Evolutionary conservation across 2,113 vertebrate species (phyloP).

Genomic region (Ginglymostoma cirratum): DNA sequence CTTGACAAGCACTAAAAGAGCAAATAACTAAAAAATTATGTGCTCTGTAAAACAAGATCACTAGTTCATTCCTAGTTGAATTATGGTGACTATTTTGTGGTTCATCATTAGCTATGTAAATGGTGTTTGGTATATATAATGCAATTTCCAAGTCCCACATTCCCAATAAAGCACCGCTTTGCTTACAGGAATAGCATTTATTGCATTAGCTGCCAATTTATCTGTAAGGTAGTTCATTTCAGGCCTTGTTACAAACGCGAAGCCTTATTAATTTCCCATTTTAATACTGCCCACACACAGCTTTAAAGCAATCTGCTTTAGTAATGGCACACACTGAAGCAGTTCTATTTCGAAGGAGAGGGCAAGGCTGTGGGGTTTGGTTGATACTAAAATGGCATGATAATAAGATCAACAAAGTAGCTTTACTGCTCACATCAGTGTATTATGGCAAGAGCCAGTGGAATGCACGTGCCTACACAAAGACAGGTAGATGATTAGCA

Average conservation of each 20-base stretch:
- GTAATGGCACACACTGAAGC: background rate
- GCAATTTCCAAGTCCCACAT: background rate
- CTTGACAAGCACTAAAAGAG: background rate
- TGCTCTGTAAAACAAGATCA: background rate
- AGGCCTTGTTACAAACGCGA: background rate
- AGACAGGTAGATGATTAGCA: background rate
- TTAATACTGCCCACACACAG: background rate
- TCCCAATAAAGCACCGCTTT: background rate
- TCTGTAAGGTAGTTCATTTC: background rate
- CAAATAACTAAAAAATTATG: background rate
- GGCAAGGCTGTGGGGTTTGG: background rate
- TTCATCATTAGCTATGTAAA: slow-evolving; percentile 8
- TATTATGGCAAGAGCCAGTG: background rate
- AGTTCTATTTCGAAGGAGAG: background rate
- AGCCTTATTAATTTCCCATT: slow-evolving; percentile 11
- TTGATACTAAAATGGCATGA: background rate
- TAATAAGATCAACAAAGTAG: background rate
- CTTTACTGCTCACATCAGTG: background rate
- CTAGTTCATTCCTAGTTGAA: background rate
- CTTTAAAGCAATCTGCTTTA: background rate
- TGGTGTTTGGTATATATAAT: background rate
- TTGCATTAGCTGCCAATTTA: slow-evolving; percentile 27
- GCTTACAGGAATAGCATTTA: background rate
- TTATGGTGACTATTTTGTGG: background rate
- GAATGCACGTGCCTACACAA: background rate